Conservation (phyloP, 1,140 invertebrate species). For the Philopotamus ludificatus region DNA sequence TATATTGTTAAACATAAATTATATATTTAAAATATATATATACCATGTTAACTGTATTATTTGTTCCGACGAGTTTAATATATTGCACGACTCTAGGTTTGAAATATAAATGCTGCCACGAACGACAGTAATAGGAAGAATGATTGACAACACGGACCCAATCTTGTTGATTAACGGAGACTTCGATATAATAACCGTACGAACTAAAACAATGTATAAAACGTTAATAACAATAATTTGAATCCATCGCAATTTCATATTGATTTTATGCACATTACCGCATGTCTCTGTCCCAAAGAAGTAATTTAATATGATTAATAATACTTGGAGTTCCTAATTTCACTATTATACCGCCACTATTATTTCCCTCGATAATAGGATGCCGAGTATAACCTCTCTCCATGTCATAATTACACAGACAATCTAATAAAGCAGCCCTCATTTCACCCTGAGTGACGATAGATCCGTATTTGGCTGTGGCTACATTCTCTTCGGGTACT, state of each 20-base stretch:
- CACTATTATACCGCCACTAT: constrained; percentile 81
- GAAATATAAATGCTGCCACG: constrained; percentile 96
- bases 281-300: constrained; percentile 92
- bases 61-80: constrained; percentile 88
- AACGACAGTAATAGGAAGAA: constrained; percentile 86
- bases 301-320: constrained; percentile 89
- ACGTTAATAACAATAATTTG: constrained; percentile 8
- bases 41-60: constrained; percentile 93
- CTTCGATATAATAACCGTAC: constrained; percentile 96
- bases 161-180: constrained; percentile 93
- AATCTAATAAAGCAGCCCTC: constrained; percentile 81
- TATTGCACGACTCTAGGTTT: constrained; percentile 83
- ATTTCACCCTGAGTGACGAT: constrained; percentile 86
- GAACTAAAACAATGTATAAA: constrained; percentile 61
- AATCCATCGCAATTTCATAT: no score
- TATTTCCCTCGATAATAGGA: constrained; percentile 74
- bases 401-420: constrained; percentile 86
- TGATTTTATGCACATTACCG: no score
- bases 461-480: constrained; percentile 72
- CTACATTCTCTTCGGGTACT: constrained; percentile 92
- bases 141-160: constrained; percentile 94
- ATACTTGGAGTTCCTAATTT: constrained; percentile 86
- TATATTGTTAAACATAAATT: not conserved
- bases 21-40: constrained; percentile 26
- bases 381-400: constrained; percentile 91